Base-by-base conservation (phyloP, 37 sponge, comb jelly and placozoan genomes). In the Aplysina aerophoba region DNA sequence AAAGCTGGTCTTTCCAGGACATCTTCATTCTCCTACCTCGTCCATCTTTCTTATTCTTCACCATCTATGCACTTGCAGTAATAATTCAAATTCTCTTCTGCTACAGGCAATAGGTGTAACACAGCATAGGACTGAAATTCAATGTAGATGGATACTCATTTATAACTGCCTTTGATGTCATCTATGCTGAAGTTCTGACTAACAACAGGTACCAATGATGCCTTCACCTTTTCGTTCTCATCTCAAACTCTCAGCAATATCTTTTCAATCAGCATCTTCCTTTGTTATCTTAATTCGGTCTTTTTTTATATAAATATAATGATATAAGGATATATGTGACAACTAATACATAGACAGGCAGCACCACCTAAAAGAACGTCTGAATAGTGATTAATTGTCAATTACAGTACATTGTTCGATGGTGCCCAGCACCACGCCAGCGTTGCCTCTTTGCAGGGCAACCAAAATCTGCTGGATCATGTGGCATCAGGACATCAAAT, bases 1-100 rank as follows among this genome's bases (percentile, higher is more conserved):
- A 62, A 27, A 62, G 64, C 64, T 13, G 64, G 64, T 62, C 64
- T 27, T 62, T 4, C 64, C 4, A 62, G 4, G 64, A 4, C 64
- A 62, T 62, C 11, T 62, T 62, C 64, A 11, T 62, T 62, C 28
- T 62, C 11, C 64, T 62, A 62, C 64, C 4, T 13, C 11, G 64
- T 62, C 64, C 64, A 62, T 62, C 64, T 62, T 62, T 62, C 64
- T 62, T 11, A 13, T 62, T 13, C 12, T 62, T 62, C 64, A 62
- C 64, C 64, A 62, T 27, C 12, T n/a, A n/a, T 28, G 64, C 12
- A 11, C 64, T 62, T 62, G 4, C 64, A 62, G 64, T 62, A 62
- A 27, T 62, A 62, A 13, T 3, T 62, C 64, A 62, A 62, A 62
- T 62, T 62, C 64, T 62, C 64, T 62, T 4, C 64, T 62, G 64